Conservation (phyloP, 2,888 invertebrate species). For the Panopea generosa region DNA sequence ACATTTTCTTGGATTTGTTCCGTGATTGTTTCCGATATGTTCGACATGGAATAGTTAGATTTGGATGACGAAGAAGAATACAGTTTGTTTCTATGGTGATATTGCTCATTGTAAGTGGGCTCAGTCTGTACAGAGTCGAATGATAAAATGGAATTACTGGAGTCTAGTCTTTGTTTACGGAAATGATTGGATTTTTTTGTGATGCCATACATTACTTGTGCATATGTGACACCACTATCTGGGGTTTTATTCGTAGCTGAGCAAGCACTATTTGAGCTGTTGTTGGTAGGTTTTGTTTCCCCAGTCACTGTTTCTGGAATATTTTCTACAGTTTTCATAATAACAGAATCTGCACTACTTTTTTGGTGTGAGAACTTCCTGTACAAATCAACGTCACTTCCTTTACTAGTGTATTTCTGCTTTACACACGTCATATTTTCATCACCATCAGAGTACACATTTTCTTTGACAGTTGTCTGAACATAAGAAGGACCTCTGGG, state of each 20-base stretch:
- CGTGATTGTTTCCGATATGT: constrained; percentile 52
- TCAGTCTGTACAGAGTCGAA: constrained; percentile 64
- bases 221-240: constrained; percentile 18
- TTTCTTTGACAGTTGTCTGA: constrained; percentile 63
- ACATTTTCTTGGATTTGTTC: constrained; percentile 28
- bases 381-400: constrained; percentile 36
- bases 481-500: constrained; percentile 55
- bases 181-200: constrained; percentile 12
- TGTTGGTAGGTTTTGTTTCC: constrained; percentile 9
- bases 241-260: constrained; percentile 8
- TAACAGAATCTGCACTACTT: constrained; percentile 55
- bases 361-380: constrained; percentile 50
- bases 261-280: constrained; percentile 36
- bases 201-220: constrained; percentile 28
- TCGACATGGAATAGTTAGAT: constrained; percentile 62
- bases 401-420: constrained; percentile 39
- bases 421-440: constrained; percentile 57
- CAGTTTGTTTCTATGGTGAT: constrained; percentile 42
- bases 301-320: constrained; percentile 36
- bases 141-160: constrained; percentile 55
- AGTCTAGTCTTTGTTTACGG: constrained; percentile 54
- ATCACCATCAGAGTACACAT: constrained; percentile 38
- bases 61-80: constrained; percentile 61
- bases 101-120: constrained; percentile 40
- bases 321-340: constrained; percentile 60